These are phyloP conservation scores for Axis porcinus DNA, from an alignment of 2,113 vertebrate genomes.

Conservation along the genomic window DNA sequence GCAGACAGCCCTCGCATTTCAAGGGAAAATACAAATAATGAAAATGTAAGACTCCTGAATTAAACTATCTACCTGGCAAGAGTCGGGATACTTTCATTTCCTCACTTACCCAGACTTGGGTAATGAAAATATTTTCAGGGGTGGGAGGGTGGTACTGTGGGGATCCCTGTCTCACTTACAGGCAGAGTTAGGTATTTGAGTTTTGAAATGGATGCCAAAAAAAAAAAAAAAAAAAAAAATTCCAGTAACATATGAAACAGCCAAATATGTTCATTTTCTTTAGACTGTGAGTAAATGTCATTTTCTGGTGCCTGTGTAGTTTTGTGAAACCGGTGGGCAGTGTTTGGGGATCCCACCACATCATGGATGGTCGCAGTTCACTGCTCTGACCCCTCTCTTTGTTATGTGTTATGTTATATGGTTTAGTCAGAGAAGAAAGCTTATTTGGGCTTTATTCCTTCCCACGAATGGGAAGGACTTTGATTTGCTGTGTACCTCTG, in stretches of 20 bases:
- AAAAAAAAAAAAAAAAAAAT: conserved; percentile 58
- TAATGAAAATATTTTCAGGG: conserved; percentile 30
- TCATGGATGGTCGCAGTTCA: conserved; percentile 68
- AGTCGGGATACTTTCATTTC: conserved; percentile 8
- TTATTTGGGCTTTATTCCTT: conserved; percentile 79
- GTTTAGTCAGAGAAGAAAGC: conserved; percentile 71
- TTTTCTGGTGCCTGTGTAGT: conserved; percentile 62
- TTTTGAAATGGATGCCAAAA: conserved; percentile 23
- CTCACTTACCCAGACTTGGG: not conserved
- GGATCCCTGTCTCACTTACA: conserved; percentile 43
- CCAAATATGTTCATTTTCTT: conserved; percentile 77
- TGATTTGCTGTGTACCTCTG: conserved; percentile 80
- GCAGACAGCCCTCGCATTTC: not conserved
- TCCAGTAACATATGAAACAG: conserved; percentile 74
- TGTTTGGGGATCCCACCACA: conserved; percentile 71
- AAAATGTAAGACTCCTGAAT: not conserved
- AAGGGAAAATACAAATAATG: not conserved
- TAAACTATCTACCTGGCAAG: not conserved
- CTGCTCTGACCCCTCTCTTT: conserved; percentile 74
- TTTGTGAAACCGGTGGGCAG: conserved; percentile 71
- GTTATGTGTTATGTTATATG: conserved; percentile 63
- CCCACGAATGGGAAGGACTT: conserved; percentile 74
- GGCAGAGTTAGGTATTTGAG: conserved; percentile 49
- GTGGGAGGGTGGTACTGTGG: not conserved
- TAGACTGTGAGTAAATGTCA: conserved; percentile 77